A percentile compares a stretch with the other conserved stretches of the same genome.
Evolutionary conservation across 2,113 vertebrate species (phyloP).

Genomic region (Mellivora capensis): DNA sequence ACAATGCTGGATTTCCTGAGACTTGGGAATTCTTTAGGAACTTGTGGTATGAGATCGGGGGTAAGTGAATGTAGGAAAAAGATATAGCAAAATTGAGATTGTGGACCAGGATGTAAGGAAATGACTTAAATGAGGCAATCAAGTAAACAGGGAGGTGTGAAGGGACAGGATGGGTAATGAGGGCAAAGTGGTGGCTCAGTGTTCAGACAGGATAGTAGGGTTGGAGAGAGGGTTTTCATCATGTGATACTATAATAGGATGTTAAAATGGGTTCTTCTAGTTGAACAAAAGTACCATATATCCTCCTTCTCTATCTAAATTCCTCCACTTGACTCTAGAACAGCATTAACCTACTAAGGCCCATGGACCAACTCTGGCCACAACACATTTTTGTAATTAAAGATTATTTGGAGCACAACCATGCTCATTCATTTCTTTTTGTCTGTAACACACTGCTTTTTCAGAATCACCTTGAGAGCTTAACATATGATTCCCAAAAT

Average conservation of each 20-base stretch:
- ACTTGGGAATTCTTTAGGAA: neutral
- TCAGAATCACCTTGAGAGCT: neutral
- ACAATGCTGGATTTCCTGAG: neutral
- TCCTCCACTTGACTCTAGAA: neutral
- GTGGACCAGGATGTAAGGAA: neutral
- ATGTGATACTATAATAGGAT: neutral
- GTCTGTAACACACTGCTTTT: neutral
- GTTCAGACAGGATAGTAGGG: neutral
- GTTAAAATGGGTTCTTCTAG: neutral
- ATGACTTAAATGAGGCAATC: neutral
- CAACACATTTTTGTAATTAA: neutral
- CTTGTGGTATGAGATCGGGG: neutral
- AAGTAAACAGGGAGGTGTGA: neutral
- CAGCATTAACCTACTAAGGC: neutral
- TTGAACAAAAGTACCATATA: neutral
- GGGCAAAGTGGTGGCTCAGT: neutral
- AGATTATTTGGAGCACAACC: neutral
- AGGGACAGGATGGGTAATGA: neutral
- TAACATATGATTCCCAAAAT: neutral
- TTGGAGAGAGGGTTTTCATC: neutral
- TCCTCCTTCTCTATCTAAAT: neutral
- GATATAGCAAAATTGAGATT: neutral
- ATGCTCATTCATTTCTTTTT: neutral
- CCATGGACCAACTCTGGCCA: neutral
- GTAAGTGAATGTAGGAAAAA: neutral